Evolutionary conservation across 2,113 vertebrate species (phyloP), one percentile per base, ranked within the genome.

Genomic region (Tenebrosternarchus preto): DNA sequence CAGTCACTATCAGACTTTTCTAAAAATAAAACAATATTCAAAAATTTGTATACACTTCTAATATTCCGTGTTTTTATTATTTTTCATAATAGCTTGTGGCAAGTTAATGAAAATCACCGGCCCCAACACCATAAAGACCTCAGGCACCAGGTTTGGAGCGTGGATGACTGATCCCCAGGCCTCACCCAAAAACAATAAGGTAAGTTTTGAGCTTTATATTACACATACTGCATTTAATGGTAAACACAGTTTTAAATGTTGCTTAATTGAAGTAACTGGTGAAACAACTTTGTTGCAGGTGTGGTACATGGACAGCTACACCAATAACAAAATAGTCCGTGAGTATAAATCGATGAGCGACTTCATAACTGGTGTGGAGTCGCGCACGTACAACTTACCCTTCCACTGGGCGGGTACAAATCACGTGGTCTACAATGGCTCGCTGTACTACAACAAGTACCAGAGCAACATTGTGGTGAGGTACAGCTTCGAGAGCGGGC

Each of bases 31-130:
- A n/a, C n/a, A n/a, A n/a, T n/a, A n/a, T n/a, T 24, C 11, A 24
- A 27, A 31, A 43, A 9, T 7, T n/a, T n/a, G n/a, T n/a, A n/a
- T n/a, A n/a, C n/a, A n/a, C n/a, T n/a, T n/a, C n/a, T n/a, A n/a
- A 9, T 43, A 8, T 43, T 50, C 43, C 1, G 8, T 33, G 55
- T 91, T 81, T 88, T 86, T 61, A 67, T 84, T 87, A 22, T 89
- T 72, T 86, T 90, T 88, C 82, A 85, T 84, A 90, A 86, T 93
- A 98, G 97, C 97, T 4, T 99, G 97, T 87, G 97, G 97, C n/a
- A 99, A 98, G 91, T 50, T 99, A 93, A 99, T 99, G 97, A 98
- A 98, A 94, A 98, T 98, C 92, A 96, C 94, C 78, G 96, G 96
- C 82, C 96, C 97, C 39, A 88, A 93, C 86, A 98, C 97, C 84